Evolutionary conservation across 2,888 invertebrate species (phyloP).

Genomic region (Tiphia femorata): DNA sequence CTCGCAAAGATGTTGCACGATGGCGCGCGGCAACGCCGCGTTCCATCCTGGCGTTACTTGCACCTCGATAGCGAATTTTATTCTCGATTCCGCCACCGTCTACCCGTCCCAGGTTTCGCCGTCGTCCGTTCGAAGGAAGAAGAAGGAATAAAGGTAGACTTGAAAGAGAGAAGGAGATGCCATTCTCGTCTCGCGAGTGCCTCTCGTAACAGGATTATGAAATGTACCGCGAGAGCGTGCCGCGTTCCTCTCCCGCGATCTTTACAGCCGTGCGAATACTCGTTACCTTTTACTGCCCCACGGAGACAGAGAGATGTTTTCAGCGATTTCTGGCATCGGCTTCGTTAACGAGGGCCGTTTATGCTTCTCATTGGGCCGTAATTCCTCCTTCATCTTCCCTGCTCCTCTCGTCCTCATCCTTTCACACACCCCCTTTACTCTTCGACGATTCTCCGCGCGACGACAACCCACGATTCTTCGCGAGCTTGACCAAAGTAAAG

Average conservation of each 20-base stretch:
- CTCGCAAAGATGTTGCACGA: neutral
- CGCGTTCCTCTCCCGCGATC: constrained; percentile 27
- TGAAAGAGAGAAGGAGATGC: too few species aligned
- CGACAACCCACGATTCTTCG: too few species aligned
- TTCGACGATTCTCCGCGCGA: too few species aligned
- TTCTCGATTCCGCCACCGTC: constrained; percentile 27
- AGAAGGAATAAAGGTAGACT: too few species aligned
- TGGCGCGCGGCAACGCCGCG: neutral
- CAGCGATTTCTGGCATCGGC: constrained; percentile 46
- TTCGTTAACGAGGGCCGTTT: constrained; percentile 46
- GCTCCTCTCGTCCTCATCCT: too few species aligned
- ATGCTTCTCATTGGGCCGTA: constrained; percentile 38
- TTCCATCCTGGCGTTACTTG: constrained; percentile 27
- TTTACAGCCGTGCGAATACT: constrained; percentile 48
- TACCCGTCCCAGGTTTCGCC: too few species aligned
- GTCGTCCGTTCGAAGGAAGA: too few species aligned
- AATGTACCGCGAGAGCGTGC: constrained; percentile 49
- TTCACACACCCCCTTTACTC: too few species aligned
- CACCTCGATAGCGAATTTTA: constrained; percentile 41
- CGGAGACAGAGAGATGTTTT: too few species aligned
- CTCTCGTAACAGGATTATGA: constrained; percentile 53
- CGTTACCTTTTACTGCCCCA: constrained; percentile 45
- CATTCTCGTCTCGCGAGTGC: constrained; percentile 39
- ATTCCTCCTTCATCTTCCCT: constrained; percentile 28
- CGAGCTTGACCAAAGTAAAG: too few species aligned